Percentiles rank a stretch among this genome's conserved stretches.
Evolutionary conservation across 2,888 invertebrate genomes (phyloP).

Genomic region (Icerya purchasi): DNA sequence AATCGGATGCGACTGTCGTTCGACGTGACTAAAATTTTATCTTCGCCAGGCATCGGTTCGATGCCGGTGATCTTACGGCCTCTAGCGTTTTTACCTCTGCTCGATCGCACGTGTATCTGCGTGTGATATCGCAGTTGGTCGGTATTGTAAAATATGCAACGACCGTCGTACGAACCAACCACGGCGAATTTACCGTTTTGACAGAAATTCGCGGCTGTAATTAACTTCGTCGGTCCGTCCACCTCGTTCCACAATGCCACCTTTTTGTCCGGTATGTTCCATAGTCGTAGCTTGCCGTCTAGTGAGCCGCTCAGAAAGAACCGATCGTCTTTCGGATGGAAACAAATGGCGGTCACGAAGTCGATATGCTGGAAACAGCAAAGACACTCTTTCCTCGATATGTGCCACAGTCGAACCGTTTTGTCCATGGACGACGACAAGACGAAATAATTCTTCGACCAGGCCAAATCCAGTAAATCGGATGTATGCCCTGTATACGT

Average conservation of each 20-base stretch:
- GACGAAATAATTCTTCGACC: conserved; percentile 97
- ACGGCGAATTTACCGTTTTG: conserved; percentile 90
- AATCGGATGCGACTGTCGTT: conserved; percentile 91
- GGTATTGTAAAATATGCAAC: conserved; percentile 94
- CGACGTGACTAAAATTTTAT: conserved; percentile 88
- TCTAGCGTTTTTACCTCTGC: conserved; percentile 83
- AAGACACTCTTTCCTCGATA: conserved; percentile 86
- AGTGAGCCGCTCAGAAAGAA: conserved; percentile 91
- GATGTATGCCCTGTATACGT: conserved; percentile 87
- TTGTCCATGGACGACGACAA: conserved; percentile 98
- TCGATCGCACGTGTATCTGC: conserved; percentile 86
- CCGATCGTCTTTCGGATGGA: conserved; percentile 78
- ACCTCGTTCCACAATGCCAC: conserved; percentile 96
- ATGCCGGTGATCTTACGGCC: conserved; percentile 93
- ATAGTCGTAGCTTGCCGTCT: conserved; percentile 91
- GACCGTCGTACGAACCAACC: conserved; percentile 93
- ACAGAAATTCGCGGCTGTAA: conserved; percentile 92
- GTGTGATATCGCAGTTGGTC: conserved; percentile 97
- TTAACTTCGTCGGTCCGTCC: conserved; percentile 78
- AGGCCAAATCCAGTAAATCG: conserved; percentile 86
- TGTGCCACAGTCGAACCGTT: conserved; percentile 93
- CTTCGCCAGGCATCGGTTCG: conserved; percentile 87
- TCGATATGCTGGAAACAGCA: conserved; percentile 99
- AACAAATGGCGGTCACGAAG: conserved; percentile 96
- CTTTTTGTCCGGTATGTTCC: conserved; percentile 99